A percentile compares a stretch with the other conserved stretches of the same genome.
Conservation (phyloP, 2,888 invertebrate species). For the Drosophila neotestacea region DNA sequence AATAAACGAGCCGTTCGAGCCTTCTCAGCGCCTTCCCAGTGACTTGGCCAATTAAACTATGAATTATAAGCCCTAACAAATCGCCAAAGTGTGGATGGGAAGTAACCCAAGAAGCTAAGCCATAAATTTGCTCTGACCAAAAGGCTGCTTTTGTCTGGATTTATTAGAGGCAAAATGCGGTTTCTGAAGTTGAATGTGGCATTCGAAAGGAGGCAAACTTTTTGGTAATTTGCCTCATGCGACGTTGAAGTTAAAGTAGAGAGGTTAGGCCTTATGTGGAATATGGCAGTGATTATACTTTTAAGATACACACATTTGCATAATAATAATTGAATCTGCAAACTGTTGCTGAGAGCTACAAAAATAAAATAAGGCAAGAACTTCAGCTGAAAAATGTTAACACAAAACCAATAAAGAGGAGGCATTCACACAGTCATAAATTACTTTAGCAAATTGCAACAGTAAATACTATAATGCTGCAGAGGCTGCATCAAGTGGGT, state of each 20-base stretch:
- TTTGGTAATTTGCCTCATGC: constrained; percentile 49
- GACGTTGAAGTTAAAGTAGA: constrained; percentile 37
- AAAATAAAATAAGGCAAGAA: background rate
- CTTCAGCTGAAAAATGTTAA: constrained; percentile 22
- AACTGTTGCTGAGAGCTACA: background rate
- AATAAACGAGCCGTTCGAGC: constrained; percentile 53
- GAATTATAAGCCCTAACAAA: constrained; percentile 75
- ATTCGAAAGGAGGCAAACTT: constrained; percentile 25
- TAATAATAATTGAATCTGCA: background rate
- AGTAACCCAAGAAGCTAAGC: constrained; percentile 41
- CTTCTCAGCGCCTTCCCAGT: constrained; percentile 44
- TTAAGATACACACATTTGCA: constrained; percentile 4
- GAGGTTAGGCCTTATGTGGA: constrained; percentile 28
- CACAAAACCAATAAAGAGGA: constrained; percentile 17
- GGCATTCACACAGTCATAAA: constrained; percentile 16
- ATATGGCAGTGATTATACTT: constrained; percentile 6
- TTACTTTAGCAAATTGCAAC: constrained; percentile 55
- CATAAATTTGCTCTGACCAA: constrained; percentile 74
- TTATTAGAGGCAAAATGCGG: constrained; percentile 71
- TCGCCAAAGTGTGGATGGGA: constrained; percentile 45
- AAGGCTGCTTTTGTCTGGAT: constrained; percentile 70
- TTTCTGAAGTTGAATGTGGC: constrained; percentile 54
- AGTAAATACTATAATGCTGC: constrained; percentile 49
- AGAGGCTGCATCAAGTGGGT: constrained; percentile 4
- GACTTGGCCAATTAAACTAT: constrained; percentile 77